A percentile compares a stretch with the other conserved stretches of the same genome.
Conservation (phyloP, 2,888 invertebrate genomes). For the Taphrorychus bicolor region DNA sequence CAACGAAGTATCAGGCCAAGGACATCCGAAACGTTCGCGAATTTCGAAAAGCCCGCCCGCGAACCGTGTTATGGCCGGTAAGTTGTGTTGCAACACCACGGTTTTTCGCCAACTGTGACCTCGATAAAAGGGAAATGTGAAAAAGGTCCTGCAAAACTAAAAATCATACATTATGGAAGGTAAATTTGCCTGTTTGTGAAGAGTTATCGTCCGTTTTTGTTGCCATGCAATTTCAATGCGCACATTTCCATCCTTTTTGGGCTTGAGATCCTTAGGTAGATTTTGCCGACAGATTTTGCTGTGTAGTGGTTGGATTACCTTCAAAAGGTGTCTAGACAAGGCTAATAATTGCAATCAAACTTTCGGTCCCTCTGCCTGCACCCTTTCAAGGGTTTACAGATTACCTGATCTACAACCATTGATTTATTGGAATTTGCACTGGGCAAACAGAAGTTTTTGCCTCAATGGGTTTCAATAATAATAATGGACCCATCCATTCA, state of each 20-base stretch:
- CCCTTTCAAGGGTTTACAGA: too few species aligned
- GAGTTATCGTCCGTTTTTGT: slow-evolving; percentile 35
- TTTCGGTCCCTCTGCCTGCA: too few species aligned
- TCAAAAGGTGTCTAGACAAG: slow-evolving; percentile 7
- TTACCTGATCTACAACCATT: too few species aligned
- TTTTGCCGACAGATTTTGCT: slow-evolving; percentile 6
- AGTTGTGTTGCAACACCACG: slow-evolving; percentile 48
- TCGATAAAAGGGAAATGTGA: slow-evolving; percentile 53
- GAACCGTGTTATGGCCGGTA: slow-evolving; percentile 72
- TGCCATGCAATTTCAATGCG: slow-evolving; percentile 26
- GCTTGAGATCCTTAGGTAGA: neutral
- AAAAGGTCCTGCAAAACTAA: slow-evolving; percentile 50
- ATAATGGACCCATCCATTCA: too few species aligned
- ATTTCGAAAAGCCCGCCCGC: slow-evolving; percentile 55
- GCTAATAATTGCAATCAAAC: neutral
- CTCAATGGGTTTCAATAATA: too few species aligned
- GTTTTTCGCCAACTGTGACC: slow-evolving; percentile 57
- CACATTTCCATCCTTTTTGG: slow-evolving; percentile 22
- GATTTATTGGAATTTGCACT: too few species aligned
- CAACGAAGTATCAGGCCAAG: slow-evolving; percentile 49
- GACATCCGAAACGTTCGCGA: slow-evolving; percentile 51
- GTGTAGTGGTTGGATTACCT: slow-evolving; percentile 12
- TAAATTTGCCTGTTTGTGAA: slow-evolving; percentile 49
- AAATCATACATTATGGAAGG: slow-evolving; percentile 56
- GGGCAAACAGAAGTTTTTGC: too few species aligned